phyloP scores from a whole-genome alignment of 2,888 invertebrate species.

The Pristionchus japonicus region DNA sequence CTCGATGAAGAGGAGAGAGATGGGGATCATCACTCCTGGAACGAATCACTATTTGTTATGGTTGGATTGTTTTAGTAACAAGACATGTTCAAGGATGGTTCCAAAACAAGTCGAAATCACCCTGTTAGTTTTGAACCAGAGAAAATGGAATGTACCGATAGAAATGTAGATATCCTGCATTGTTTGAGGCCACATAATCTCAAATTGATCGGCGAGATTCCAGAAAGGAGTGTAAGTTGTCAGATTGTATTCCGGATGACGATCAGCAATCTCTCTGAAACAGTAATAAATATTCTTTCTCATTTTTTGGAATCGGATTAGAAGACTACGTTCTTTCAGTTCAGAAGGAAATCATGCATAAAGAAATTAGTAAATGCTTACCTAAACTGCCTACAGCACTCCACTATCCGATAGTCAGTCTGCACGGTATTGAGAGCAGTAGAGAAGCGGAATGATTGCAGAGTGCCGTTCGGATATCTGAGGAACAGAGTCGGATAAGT shows the following conservation, averaged over 20 bases:
- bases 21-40: constrained; percentile 69
- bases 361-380: constrained; percentile 2
- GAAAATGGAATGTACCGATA: constrained; percentile 50
- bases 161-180: constrained; percentile 70
- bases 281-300: background rate
- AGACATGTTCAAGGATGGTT: no score
- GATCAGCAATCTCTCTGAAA: constrained; percentile 54
- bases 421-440: constrained; percentile 57
- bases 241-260: constrained; percentile 53
- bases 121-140: no score
- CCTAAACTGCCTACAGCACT: constrained; percentile 62
- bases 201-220: constrained; percentile 71
- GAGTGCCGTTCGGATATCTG: constrained; percentile 43
- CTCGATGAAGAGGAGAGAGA: constrained; percentile 66
- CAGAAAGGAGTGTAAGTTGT: constrained; percentile 65
- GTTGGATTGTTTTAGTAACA: background rate
- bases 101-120: no score
- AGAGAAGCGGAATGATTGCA: constrained; percentile 61
- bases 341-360: no score
- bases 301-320: no score
- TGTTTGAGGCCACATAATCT: constrained; percentile 71
- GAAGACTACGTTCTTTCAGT: no score
- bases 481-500: background rate
- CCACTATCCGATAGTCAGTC: constrained; percentile 58
- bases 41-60: no score